phyloP scores from a whole-genome alignment of 1,140 invertebrate genomes.

The Rhynchophorus ferrugineus region DNA sequence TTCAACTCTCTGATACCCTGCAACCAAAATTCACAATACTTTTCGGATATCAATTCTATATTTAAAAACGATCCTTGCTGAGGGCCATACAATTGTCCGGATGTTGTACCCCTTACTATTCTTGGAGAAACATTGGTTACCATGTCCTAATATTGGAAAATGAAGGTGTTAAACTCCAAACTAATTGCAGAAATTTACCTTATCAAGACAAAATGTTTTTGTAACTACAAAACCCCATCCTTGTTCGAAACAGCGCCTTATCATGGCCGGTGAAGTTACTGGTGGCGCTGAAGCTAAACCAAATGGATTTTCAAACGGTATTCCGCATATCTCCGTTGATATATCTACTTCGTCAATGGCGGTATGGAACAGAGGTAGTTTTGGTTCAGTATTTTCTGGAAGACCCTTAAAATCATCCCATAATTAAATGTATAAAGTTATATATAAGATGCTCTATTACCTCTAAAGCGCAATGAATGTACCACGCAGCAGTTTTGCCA shows the following conservation, averaged over 20 bases:
- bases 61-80: slow-evolving; percentile 94
- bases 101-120: slow-evolving; percentile 88
- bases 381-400: slow-evolving; percentile 54
- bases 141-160: slow-evolving; percentile 59
- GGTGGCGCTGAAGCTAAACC: slow-evolving; percentile 95
- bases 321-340: slow-evolving; percentile 83
- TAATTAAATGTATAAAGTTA: too few relatives aligned
- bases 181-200: slow-evolving; percentile 49
- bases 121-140: slow-evolving; percentile 96
- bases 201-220: slow-evolving; percentile 92
- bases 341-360: slow-evolving; percentile 92
- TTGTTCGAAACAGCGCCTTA: slow-evolving; percentile 85
- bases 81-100: slow-evolving; percentile 86
- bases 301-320: slow-evolving; percentile 95
- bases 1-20: slow-evolving; percentile 84
- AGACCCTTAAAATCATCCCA: slow-evolving; percentile 54
- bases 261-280: slow-evolving; percentile 91
- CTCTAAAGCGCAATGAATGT: slow-evolving; percentile 89
- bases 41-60: slow-evolving; percentile 98
- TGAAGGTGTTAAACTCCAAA: too few relatives aligned
- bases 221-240: slow-evolving; percentile 96
- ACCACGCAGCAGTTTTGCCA: slow-evolving; percentile 95
- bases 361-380: slow-evolving; percentile 86
- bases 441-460: too few relatives aligned
- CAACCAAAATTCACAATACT: slow-evolving; percentile 89